Percentiles rank a stretch among this genome's conserved stretches.
Conservation (phyloP, 2,113 vertebrate species). For the Butorides virescens region DNA sequence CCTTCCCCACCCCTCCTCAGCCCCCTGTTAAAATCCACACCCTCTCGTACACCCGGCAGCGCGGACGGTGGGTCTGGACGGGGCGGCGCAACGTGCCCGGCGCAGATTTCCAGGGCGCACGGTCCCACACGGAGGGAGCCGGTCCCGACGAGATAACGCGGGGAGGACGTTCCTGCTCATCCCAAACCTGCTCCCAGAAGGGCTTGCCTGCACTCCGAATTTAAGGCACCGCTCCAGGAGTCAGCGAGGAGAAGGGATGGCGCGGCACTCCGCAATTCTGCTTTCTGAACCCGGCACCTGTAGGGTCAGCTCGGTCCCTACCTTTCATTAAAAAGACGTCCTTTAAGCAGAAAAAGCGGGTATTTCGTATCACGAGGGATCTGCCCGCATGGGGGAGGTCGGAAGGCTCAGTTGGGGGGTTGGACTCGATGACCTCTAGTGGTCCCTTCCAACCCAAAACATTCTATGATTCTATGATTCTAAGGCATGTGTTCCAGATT, state of each 20-base stretch:
- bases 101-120: not conserved
- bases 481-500: too few species aligned
- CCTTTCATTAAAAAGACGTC: not conserved
- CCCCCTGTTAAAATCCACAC: not conserved
- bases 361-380: not conserved
- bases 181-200: not conserved
- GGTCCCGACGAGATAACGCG: rapidly evolving
- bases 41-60: not conserved
- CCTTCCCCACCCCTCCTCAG: not conserved
- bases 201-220: not conserved
- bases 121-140: rapidly evolving
- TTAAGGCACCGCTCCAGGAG: not conserved
- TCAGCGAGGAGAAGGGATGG: not conserved
- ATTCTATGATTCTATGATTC: not conserved
- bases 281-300: not conserved
- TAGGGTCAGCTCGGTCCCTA: not conserved
- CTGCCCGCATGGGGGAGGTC: not conserved
- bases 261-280: not conserved
- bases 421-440: too few species aligned
- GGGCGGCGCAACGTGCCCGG: rapidly evolving
- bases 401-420: too few species aligned
- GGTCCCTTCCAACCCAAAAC: too few species aligned
- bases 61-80: rapidly evolving
- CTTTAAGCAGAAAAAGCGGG: not conserved
- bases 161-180: not conserved